Evolutionary conservation across 1,140 invertebrate species (phyloP).

Genomic region (Drosophila mojavensis): DNA sequence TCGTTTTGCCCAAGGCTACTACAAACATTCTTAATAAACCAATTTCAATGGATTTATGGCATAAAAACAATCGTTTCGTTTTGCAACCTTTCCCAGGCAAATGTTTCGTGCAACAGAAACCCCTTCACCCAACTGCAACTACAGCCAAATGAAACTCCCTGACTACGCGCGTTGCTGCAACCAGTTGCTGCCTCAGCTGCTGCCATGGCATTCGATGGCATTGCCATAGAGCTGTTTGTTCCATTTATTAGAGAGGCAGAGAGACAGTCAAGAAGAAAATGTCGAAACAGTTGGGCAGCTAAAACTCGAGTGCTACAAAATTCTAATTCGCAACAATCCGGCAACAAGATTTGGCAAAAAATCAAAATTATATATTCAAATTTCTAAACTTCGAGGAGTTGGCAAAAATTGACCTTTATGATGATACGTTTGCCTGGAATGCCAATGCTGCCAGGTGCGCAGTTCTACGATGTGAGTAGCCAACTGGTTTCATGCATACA

Average conservation of each 20-base stretch:
- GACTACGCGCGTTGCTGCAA: conserved; percentile 40
- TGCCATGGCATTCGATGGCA: conserved; percentile 53
- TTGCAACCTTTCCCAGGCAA: background rate
- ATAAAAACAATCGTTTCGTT: background rate
- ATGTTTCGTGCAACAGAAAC: conserved; percentile 2
- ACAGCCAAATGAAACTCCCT: conserved; percentile 10
- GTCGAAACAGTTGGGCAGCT: conserved; percentile 51
- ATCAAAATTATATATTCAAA: background rate
- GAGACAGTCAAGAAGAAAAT: conserved; percentile 48
- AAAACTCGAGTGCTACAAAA: conserved; percentile 37
- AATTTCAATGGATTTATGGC: too few relatives aligned
- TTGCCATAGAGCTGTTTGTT: conserved; percentile 74
- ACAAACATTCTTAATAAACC: too few relatives aligned
- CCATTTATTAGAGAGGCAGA: conserved; percentile 73
- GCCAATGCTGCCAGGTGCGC: conserved; percentile 76
- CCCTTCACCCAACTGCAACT: background rate
- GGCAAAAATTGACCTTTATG: conserved; percentile 15
- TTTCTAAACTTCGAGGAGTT: conserved; percentile 21
- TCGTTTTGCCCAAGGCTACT: too few relatives aligned
- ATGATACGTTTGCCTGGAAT: conserved; percentile 80
- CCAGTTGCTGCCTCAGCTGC: conserved; percentile 54
- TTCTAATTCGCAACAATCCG: conserved; percentile 37
- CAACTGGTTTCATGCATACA: background rate
- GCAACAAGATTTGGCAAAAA: background rate
- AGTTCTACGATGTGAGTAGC: conserved; percentile 77